phyloP scores from a whole-genome alignment of 2,888 invertebrate species.

The Habrosyne pyritoides region DNA sequence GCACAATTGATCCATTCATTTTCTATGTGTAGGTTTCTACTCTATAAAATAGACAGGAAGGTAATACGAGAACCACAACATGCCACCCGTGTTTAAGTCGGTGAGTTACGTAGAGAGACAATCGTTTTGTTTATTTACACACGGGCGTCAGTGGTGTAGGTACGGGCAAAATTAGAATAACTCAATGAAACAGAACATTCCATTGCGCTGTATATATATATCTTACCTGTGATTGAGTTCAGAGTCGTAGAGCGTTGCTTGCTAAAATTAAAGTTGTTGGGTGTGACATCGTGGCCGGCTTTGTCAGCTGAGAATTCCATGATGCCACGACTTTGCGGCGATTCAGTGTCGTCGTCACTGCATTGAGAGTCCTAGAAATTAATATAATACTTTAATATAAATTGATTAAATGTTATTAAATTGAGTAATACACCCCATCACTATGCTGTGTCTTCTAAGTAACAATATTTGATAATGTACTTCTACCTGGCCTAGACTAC shows the following conservation, averaged over 20 bases:
- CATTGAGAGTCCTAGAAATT: conserved; percentile 74
- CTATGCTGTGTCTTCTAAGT: no score
- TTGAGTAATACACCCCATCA: no score
- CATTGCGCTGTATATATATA: conserved; percentile 10
- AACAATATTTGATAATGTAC: no score
- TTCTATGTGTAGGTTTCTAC: conserved; percentile 69
- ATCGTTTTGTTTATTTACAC: conserved; percentile 13
- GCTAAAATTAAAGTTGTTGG: conserved; percentile 91
- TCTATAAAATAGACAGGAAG: conserved; percentile 49
- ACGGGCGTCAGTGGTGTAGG: conserved; percentile 41
- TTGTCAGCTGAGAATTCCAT: conserved; percentile 94
- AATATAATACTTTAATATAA: background rate
- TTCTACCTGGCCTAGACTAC: background rate
- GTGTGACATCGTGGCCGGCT: conserved; percentile 94
- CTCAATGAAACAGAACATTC: conserved; percentile 34
- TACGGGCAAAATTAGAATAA: conserved; percentile 28
- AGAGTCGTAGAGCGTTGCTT: conserved; percentile 88
- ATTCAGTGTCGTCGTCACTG: conserved; percentile 79
- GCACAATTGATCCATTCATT: conserved; percentile 60
- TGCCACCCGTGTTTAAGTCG: conserved; percentile 1
- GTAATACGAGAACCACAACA: conserved; percentile 10
- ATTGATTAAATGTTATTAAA: background rate
- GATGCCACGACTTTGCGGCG: conserved; percentile 86
- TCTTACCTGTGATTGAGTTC: conserved; percentile 89
- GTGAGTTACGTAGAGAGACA: background rate